Conservation (phyloP, 2,888 invertebrate species). For the Temnothorax rugatulus region DNA sequence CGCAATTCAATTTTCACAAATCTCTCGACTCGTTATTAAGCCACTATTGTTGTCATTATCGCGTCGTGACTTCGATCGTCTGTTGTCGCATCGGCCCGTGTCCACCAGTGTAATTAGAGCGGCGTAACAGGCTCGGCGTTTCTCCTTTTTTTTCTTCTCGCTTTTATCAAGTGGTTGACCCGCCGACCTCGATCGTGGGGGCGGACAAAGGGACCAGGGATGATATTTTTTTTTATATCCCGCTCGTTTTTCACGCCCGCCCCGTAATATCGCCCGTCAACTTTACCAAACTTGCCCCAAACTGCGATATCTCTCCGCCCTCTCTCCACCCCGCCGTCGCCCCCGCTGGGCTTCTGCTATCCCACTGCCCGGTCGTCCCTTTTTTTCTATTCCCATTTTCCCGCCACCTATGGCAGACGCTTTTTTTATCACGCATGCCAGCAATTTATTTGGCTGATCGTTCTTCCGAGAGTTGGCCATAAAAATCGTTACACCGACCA, state of each 20-base stretch:
- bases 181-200: slow-evolving; percentile 27
- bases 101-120: slow-evolving; percentile 39
- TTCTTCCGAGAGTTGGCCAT: slow-evolving; percentile 72
- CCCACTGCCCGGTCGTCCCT: neutral
- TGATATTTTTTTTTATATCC: slow-evolving; percentile 40
- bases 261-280: slow-evolving; percentile 69
- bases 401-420: slow-evolving; percentile 29
- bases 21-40: neutral
- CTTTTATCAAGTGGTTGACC: slow-evolving; percentile 57
- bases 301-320: slow-evolving; percentile 29
- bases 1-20: slow-evolving; percentile 13
- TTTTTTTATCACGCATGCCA: slow-evolving; percentile 64
- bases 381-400: neutral
- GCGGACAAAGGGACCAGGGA: slow-evolving; percentile 30
- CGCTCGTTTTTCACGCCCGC: slow-evolving; percentile 66
- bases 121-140: neutral
- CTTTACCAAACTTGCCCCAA: slow-evolving; percentile 65
- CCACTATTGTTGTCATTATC: neutral
- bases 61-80: neutral
- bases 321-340: neutral
- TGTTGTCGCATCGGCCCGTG: neutral
- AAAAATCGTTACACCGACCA: slow-evolving; percentile 69
- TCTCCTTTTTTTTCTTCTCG: neutral
- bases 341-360: neutral
- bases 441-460: slow-evolving; percentile 74